Evolutionary conservation across 2,113 vertebrate species (phyloP).

Genomic region (Rousettus leschenaultii): DNA sequence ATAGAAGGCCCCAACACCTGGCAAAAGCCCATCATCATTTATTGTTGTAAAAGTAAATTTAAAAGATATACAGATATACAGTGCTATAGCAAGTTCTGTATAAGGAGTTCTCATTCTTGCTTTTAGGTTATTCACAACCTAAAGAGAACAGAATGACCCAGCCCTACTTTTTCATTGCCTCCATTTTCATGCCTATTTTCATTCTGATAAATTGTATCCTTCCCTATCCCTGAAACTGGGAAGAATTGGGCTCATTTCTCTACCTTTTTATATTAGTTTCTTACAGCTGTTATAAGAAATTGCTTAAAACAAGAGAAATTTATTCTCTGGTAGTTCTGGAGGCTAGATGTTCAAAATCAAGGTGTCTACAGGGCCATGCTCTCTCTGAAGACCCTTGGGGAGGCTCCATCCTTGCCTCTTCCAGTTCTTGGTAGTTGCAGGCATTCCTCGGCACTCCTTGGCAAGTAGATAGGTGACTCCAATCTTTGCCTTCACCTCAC

Average conservation of each 20-base stretch:
- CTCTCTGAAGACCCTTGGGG: background rate
- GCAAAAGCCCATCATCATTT: background rate
- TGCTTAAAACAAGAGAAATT: background rate
- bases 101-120: background rate
- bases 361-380: background rate
- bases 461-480: background rate
- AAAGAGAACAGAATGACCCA: background rate
- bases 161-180: background rate
- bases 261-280: background rate
- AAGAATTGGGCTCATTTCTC: background rate
- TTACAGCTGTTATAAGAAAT: background rate
- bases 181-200: background rate
- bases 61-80: background rate
- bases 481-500: background rate
- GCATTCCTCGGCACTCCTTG: background rate
- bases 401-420: background rate
- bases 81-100: background rate
- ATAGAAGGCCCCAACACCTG: background rate
- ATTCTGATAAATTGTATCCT: background rate
- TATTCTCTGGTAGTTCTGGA: background rate
- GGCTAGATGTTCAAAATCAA: background rate
- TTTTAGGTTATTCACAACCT: background rate
- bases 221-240: background rate
- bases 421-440: background rate
- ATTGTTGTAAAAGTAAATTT: background rate